Conservation (phyloP, 2,888 invertebrate genomes). For the Muscina levida region DNA sequence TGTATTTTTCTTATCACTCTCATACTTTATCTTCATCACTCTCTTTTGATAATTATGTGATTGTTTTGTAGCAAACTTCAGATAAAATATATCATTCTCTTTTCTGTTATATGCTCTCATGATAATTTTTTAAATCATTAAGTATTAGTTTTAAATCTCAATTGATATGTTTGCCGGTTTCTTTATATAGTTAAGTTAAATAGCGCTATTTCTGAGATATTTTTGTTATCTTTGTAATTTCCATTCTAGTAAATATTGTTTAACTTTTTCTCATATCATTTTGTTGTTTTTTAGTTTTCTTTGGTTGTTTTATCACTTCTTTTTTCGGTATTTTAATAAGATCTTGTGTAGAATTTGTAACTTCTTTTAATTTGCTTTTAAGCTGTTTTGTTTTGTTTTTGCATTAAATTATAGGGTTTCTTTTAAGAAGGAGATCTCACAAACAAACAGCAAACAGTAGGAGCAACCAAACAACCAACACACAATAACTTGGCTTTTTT, state of each 20-base stretch:
- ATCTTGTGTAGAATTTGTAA: conserved; percentile 3
- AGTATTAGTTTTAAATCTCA: too few relatives aligned
- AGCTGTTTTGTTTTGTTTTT: background rate
- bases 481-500: conserved; percentile 36
- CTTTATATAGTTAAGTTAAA: background rate
- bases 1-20: too few relatives aligned
- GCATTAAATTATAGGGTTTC: conserved; percentile 45
- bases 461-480: too few relatives aligned
- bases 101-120: too few relatives aligned
- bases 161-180: conserved; percentile 16
- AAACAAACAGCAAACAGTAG: too few relatives aligned
- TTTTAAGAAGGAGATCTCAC: conserved; percentile 1
- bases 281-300: conserved; percentile 24
- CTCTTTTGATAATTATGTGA: too few relatives aligned
- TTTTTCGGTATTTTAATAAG: conserved; percentile 27
- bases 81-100: too few relatives aligned
- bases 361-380: background rate
- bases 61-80: too few relatives aligned
- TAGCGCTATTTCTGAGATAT: background rate
- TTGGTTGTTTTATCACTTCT: conserved; percentile 1
- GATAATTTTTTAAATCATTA: too few relatives aligned
- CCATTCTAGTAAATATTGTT: too few relatives aligned
- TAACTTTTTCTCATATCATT: conserved; percentile 41
- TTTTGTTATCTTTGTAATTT: conserved; percentile 15
- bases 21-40: too few relatives aligned